These are phyloP conservation scores for Nibea coibor DNA, from an alignment of 2,113 vertebrate species.

Conservation along the genomic window DNA sequence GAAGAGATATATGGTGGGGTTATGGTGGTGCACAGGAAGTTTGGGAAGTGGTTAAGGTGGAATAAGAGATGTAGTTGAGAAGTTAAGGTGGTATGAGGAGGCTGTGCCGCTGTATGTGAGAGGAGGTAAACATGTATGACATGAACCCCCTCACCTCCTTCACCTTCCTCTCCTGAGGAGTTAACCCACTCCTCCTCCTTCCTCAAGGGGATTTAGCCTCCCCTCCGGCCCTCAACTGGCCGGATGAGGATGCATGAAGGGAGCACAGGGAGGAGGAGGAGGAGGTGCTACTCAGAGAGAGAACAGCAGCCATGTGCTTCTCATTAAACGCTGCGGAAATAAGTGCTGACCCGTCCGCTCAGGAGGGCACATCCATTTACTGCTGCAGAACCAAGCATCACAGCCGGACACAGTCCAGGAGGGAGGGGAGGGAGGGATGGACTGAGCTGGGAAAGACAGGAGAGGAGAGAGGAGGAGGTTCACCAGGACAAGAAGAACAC, in stretches of 20 bases:
- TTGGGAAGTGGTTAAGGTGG: background rate
- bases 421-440: slow-evolving; percentile 57
- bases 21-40: background rate
- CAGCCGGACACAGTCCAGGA: slow-evolving; percentile 22
- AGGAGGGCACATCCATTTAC: slow-evolving; percentile 81
- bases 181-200: background rate
- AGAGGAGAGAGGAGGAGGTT: background rate
- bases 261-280: slow-evolving; percentile 62
- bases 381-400: slow-evolving; percentile 48
- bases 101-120: background rate
- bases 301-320: slow-evolving; percentile 87
- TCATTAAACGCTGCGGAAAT: slow-evolving; percentile 89
- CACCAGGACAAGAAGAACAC: background rate
- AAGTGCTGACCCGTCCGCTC: slow-evolving; percentile 86
- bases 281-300: slow-evolving; percentile 76
- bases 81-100: background rate
- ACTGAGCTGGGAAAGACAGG: no score
- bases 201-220: slow-evolving; percentile 18
- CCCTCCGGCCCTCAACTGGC: slow-evolving; percentile 11
- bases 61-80: background rate
- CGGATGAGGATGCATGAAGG: slow-evolving; percentile 39
- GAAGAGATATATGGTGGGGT: background rate
- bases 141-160: background rate
- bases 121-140: background rate
- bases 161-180: slow-evolving; percentile 23